Evolutionary conservation across 2,113 vertebrate species (phyloP).

Genomic region (Bothrops jararaca): DNA sequence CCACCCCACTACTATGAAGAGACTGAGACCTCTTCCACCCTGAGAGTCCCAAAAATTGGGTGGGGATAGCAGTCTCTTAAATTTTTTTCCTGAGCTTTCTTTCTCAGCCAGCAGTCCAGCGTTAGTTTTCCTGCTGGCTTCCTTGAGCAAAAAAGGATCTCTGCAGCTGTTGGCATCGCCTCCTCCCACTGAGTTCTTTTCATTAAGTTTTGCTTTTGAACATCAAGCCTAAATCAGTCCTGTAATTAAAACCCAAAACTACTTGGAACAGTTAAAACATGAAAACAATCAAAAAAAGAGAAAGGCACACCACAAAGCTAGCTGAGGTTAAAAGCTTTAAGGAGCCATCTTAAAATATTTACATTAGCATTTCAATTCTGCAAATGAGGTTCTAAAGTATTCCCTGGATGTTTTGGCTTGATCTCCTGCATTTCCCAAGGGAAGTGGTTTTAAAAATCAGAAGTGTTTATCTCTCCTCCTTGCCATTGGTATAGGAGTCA

Average conservation of each 20-base stretch:
- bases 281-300: conserved; percentile 58
- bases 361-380: conserved; percentile 26
- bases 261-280: conserved; percentile 54
- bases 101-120: too few species aligned
- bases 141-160: background rate
- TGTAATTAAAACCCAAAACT: conserved; percentile 64
- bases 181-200: conserved; percentile 59
- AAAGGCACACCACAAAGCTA: conserved; percentile 26
- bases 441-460: fast-evolving
- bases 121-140: background rate
- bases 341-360: conserved; percentile 22
- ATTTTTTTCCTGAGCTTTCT: background rate
- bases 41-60: background rate
- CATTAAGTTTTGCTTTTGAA: conserved; percentile 48
- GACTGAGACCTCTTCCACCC: background rate
- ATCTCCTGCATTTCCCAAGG: background rate
- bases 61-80: background rate
- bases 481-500: background rate
- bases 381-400: conserved; percentile 33
- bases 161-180: background rate
- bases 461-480: background rate
- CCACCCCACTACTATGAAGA: background rate
- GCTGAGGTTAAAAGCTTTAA: conserved; percentile 48
- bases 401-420: background rate
- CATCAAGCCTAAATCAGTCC: conserved; percentile 59